Conservation (phyloP, 92 coral and sea anemone species). For the Porites rus region DNA sequence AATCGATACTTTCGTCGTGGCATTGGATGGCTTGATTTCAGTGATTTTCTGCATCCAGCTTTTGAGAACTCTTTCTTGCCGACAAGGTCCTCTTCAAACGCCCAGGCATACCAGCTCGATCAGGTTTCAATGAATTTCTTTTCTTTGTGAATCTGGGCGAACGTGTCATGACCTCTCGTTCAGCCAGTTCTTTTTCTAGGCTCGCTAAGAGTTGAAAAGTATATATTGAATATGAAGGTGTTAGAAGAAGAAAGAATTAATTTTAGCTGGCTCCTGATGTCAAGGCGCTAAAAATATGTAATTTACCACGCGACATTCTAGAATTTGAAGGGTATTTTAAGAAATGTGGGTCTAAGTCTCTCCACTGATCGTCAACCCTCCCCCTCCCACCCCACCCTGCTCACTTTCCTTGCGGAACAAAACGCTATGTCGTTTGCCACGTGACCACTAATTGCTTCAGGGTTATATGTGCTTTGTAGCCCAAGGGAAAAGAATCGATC, state of each 20-base stretch:
- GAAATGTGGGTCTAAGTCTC: too few species aligned
- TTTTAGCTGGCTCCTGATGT: not conserved
- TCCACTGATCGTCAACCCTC: too few species aligned
- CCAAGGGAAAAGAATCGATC: too few species aligned
- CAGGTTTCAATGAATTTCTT: constrained; percentile 20
- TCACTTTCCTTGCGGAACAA: too few species aligned
- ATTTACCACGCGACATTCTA: too few species aligned
- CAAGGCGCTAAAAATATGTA: too few species aligned
- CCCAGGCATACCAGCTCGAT: not conserved
- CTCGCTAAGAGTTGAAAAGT: not conserved
- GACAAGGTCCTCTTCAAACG: not conserved
- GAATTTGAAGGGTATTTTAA: too few species aligned
- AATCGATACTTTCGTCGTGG: not conserved
- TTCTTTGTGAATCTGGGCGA: constrained; percentile 8
- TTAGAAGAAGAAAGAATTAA: not conserved
- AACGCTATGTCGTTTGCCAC: too few species aligned
- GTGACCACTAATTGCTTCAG: too few species aligned
- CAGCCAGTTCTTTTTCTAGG: constrained; percentile 25
- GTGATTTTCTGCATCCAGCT: not conserved
- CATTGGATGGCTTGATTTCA: not conserved
- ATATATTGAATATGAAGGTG: too few species aligned
- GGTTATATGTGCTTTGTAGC: too few species aligned
- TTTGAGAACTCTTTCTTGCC: constrained; percentile 6
- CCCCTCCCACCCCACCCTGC: too few species aligned
- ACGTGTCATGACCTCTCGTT: not conserved